Conservation (phyloP, 30 jellyfish, hydroid and myxozoan genomes). For the Aurelia aurita region DNA sequence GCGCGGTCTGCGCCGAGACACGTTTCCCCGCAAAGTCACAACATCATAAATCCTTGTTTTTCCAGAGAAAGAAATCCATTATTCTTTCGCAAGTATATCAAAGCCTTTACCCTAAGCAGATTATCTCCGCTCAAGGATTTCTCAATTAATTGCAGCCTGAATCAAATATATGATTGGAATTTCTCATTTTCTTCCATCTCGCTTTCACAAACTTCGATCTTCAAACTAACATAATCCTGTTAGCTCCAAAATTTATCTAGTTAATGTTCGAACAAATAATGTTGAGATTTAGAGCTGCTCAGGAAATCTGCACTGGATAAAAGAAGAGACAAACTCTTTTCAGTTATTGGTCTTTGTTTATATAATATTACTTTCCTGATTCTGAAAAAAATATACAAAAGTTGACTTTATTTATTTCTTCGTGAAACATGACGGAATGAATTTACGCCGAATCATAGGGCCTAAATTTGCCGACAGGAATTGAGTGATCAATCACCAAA, state of each 20-base stretch:
- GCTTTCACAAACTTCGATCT: not conserved
- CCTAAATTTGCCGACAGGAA: no score
- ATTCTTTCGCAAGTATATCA: slow-evolving; percentile 7
- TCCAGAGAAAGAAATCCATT: slow-evolving; percentile 19
- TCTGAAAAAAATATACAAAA: no score
- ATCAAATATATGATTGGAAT: slow-evolving; percentile 24
- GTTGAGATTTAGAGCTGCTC: slow-evolving; percentile 8
- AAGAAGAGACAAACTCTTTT: slow-evolving; percentile 22
- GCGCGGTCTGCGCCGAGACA: slow-evolving; percentile 1
- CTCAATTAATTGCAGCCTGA: not conserved
- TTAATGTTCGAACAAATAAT: slow-evolving; percentile 12
- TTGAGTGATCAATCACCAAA: no score
- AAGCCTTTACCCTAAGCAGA: slow-evolving; percentile 13
- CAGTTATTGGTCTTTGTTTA: slow-evolving; percentile 5
- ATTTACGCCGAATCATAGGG: no score
- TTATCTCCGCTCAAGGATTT: slow-evolving; percentile 1
- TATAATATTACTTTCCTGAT: not conserved
- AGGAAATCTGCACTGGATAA: slow-evolving; percentile 50
- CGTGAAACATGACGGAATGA: no score
- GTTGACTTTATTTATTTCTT: no score
- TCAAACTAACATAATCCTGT: slow-evolving; percentile 1
- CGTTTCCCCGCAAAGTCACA: not conserved
- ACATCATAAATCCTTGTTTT: slow-evolving; percentile 30
- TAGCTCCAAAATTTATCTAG: slow-evolving; percentile 1
- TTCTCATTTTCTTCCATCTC: slow-evolving; percentile 1